Base-by-base conservation (phyloP, 2,113 vertebrate species). In the Otis tarda region DNA sequence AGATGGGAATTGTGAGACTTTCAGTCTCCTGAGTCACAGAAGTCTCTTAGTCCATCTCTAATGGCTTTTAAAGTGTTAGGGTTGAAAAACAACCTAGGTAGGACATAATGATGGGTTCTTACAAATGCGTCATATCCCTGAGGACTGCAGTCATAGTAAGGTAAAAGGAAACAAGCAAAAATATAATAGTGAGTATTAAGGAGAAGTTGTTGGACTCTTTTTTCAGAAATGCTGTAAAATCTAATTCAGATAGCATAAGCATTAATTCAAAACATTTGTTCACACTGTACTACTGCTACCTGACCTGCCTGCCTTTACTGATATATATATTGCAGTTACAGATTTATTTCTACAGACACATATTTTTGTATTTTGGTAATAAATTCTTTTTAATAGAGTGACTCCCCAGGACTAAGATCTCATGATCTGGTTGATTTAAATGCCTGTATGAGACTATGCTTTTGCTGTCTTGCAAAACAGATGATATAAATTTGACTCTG, bases 341-440 rank as follows among this genome's bases (percentile, higher is more conserved):
- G 73, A 93, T 93, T 83, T 91, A 83, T 94, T 96, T 77, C 77
- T 81, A 77, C 50, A 85, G 61, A 79, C 37, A 75, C 15, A 50
- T 31, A 52, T 75, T 93, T 86, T 82, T 89, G 73, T 84, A 79
- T 85, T 93, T 91, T 85, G 49, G 70, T 65, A 63, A 89, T 84
- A 91, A 93, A 91, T 89, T 87, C 10, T 91, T 89, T 87, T 79
- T 76, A 74, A 90, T 68, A 45, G 79, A 86, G 49, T 87, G 50
- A 50, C 50, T 83, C 52, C 76, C 59, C 41, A 86, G 76, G 75
- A 86, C 60, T 1, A 7, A 89, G 89, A 74, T 91, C 86, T 83
- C 77, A 69, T n/a, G 71, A 86, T 80, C 63, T 70, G 92, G 94
- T 83, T 94, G 83, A 96, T 95, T 95, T 95, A 96, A 93, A 89